Conservation (phyloP, 2,113 vertebrate genomes). For the Pollachius pollachius region DNA sequence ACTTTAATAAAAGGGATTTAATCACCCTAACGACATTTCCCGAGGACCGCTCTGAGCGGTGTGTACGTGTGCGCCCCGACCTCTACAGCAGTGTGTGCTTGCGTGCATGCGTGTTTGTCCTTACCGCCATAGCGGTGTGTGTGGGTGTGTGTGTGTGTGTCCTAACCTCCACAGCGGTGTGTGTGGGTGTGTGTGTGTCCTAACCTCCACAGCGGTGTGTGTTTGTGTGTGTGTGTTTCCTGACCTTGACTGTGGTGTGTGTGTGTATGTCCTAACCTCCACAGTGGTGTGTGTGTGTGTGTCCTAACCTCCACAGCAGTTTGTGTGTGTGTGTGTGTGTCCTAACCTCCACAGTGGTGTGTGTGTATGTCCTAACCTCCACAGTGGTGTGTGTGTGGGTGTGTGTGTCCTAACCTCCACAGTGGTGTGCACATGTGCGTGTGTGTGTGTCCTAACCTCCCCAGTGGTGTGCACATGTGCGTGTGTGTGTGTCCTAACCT, state of each 20-base stretch:
- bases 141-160: slow-evolving; percentile 67
- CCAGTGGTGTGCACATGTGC: no score
- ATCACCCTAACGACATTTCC: no score
- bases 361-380: slow-evolving; percentile 79
- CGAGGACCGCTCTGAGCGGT: no score
- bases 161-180: slow-evolving; percentile 94
- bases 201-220: slow-evolving; percentile 95
- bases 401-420: slow-evolving; percentile 82
- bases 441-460: no score
- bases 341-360: slow-evolving; percentile 94
- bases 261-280: slow-evolving; percentile 76
- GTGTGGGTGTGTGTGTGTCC: slow-evolving; percentile 49
- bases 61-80: slow-evolving; percentile 60
- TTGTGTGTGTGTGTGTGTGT: slow-evolving; percentile 48
- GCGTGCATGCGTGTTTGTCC: background rate
- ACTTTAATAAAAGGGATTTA: no score
- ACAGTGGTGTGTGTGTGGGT: slow-evolving; percentile 82
- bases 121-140: slow-evolving; percentile 95
- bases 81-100: slow-evolving; percentile 89
- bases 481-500: no score
- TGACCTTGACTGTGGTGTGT: no score
- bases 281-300: slow-evolving; percentile 82
- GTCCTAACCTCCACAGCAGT: slow-evolving; percentile 91
- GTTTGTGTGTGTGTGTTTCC: no score
- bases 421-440: slow-evolving; percentile 80